These are phyloP conservation scores for Coptotermes formosanus DNA, from an alignment of 1,140 invertebrate species.

Conservation along the genomic window DNA sequence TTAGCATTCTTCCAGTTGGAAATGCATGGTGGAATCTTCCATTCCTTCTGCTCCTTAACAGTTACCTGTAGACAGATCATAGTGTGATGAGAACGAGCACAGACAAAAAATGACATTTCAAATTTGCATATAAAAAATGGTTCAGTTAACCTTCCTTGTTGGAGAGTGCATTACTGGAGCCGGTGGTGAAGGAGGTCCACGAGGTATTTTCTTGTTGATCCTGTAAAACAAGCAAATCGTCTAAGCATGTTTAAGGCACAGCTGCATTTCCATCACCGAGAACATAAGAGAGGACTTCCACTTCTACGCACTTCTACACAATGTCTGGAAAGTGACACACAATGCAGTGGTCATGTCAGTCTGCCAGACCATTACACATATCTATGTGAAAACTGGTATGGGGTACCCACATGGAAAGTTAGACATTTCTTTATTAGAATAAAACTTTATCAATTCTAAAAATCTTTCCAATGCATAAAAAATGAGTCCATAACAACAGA, in stretches of 20 bases:
- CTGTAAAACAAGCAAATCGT: conserved; percentile 47
- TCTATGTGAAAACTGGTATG: no score
- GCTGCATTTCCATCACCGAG: no score
- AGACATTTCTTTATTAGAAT: no score
- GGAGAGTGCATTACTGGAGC: conserved; percentile 97
- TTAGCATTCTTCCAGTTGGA: conserved; percentile 99
- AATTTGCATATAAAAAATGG: background rate
- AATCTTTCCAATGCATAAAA: no score
- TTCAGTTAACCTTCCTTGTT: conserved; percentile 72
- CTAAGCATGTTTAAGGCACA: background rate
- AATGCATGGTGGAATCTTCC: conserved; percentile 99
- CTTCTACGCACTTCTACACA: no score
- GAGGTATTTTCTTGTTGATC: conserved; percentile 93
- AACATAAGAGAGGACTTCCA: no score
- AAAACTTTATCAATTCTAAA: no score
- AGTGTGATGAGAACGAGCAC: conserved; percentile 21
- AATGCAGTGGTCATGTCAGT: no score
- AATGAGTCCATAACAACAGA: no score
- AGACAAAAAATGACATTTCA: background rate
- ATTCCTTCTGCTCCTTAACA: conserved; percentile 98
- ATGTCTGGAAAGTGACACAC: no score
- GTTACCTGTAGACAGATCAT: conserved; percentile 59
- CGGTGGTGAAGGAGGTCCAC: conserved; percentile 96
- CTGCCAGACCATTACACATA: no score
- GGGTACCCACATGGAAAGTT: no score